Evolutionary conservation across 2,113 vertebrate genomes (phyloP), one percentile per base, ranked within the genome.

Genomic region (Rhegmatorhina hoffmannsi): DNA sequence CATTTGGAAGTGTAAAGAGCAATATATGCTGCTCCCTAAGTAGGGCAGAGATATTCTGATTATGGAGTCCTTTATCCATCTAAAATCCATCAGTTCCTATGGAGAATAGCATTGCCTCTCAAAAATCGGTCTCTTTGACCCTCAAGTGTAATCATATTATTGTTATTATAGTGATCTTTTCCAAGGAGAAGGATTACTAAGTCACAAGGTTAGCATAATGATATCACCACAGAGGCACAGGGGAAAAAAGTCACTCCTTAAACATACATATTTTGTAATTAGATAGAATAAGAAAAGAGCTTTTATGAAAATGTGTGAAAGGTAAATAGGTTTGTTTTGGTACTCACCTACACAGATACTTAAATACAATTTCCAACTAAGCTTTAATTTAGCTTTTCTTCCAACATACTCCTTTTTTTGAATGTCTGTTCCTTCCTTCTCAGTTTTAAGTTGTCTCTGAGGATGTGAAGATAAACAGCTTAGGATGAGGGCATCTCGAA

Each of bases 201-300:
- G 92, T 94, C 95, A 92, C 95, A 97, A 91, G 91, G 36, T 95
- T 83, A 94, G 88, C 95, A 9, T 96, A 93, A 96, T 95, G 92
- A 94, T 92, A 96, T 95, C 92, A 82, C 58, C 62, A 64, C 66
- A 82, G 80, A 82, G 87, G 80, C 90, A 93, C 76, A 0, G 46
- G 93, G 86, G 95, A 96, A 36, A 84, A 90, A 87, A 96, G 90
- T 92, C 80, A 79, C 80, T 95, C 76, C 90, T 96, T 96, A 96
- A 96, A 96, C 88, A 92, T 96, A 95, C 92, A 96, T 96, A 94
- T 96, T 95, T 96, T 94, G 95, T 94, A 94, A 96, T 97, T 97
- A 93, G 76, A 34, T 90, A 69, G 94, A 93, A 82, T 90, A 96
- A 89, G 74, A 72, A 87, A 90, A 96, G 88, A 82, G 56, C 33